Percentiles rank a stretch among this genome's conserved stretches.
phyloP scores from a whole-genome alignment of 2,888 invertebrate species.

The Caenorhabditis sp. region DNA sequence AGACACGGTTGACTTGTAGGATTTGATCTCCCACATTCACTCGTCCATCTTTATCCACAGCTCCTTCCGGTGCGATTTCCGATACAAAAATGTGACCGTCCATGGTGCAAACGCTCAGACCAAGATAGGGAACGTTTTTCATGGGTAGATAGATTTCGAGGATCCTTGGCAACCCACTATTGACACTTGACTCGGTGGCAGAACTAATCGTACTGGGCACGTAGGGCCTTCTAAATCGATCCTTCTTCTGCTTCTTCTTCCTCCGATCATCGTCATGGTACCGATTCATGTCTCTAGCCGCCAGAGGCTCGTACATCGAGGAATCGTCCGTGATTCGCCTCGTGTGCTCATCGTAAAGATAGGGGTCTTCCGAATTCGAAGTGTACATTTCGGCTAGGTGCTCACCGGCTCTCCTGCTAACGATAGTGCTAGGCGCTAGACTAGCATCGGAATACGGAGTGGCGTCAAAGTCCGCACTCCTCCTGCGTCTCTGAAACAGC shows the following conservation, averaged over 20 bases:
- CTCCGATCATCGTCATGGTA: slow-evolving; percentile 56
- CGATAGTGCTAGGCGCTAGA: slow-evolving; percentile 57
- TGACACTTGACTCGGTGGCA: slow-evolving; percentile 77
- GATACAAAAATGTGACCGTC: slow-evolving; percentile 80
- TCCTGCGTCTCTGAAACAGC: slow-evolving; percentile 46
- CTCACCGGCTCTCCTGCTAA: slow-evolving; percentile 78
- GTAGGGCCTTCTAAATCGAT: slow-evolving; percentile 75
- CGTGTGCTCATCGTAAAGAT: slow-evolving; percentile 72
- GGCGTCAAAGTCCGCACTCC: slow-evolving; percentile 68
- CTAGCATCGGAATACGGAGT: slow-evolving; percentile 61
- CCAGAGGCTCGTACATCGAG: slow-evolving; percentile 68
- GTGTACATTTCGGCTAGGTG: slow-evolving; percentile 79
- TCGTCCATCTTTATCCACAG: slow-evolving; percentile 74
- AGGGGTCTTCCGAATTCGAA: slow-evolving; percentile 79
- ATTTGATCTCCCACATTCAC: slow-evolving; percentile 82
- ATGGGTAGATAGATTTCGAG: slow-evolving; percentile 78
- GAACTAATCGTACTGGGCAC: slow-evolving; percentile 81
- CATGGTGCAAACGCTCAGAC: slow-evolving; percentile 76
- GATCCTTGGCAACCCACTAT: slow-evolving; percentile 76
- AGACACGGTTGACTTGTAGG: slow-evolving; percentile 78
- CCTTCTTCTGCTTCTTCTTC: slow-evolving; percentile 70
- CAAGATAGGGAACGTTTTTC: slow-evolving; percentile 73
- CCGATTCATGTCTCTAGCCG: slow-evolving; percentile 59
- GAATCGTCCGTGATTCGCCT: slow-evolving; percentile 58
- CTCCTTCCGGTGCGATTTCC: slow-evolving; percentile 75